phyloP scores from a whole-genome alignment of 2,113 vertebrate genomes.

The Rhynchomys soricoides region DNA sequence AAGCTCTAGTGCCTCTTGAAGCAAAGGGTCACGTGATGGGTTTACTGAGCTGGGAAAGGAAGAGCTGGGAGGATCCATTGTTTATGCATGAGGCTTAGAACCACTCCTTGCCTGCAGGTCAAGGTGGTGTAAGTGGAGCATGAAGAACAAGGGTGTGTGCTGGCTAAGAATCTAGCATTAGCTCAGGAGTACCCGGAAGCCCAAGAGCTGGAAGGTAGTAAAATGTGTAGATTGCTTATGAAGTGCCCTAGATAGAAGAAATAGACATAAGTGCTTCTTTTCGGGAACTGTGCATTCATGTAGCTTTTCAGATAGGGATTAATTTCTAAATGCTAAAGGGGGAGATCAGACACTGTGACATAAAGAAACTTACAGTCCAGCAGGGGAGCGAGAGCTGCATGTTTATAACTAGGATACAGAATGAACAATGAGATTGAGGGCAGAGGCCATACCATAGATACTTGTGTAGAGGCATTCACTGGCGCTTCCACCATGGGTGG shows the following conservation, averaged over 20 bases:
- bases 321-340: not conserved
- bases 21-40: fast-evolving
- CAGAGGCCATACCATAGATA: fast-evolving
- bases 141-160: fast-evolving
- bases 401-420: not conserved
- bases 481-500: not conserved
- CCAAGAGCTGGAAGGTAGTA: not conserved
- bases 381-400: not conserved
- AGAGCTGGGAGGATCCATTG: not conserved
- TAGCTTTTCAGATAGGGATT: not conserved
- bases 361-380: not conserved
- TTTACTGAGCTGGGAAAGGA: not conserved
- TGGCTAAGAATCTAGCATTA: not conserved
- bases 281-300: not conserved
- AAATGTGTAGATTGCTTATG: not conserved
- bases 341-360: not conserved
- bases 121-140: not conserved
- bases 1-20: not conserved
- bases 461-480: not conserved
- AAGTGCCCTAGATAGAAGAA: not conserved
- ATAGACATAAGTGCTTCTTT: not conserved
- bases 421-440: not conserved
- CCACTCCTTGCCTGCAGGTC: not conserved
- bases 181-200: not conserved
- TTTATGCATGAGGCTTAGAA: not conserved